Percentiles rank a stretch among this genome's conserved stretches.
Conservation (phyloP, 1,140 invertebrate species). For the Ceratosolen fusciceps region DNA sequence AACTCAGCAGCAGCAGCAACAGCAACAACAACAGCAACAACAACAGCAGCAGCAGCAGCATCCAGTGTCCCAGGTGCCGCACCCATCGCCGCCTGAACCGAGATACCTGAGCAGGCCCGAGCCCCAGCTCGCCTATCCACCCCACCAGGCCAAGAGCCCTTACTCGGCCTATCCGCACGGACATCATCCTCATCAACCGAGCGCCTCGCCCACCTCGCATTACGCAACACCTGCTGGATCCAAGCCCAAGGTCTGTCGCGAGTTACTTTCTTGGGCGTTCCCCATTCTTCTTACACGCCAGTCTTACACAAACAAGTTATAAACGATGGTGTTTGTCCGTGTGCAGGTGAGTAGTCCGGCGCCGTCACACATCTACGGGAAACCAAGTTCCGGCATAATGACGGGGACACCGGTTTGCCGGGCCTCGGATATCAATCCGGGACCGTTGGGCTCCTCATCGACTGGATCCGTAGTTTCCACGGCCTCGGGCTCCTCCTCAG, state of each 20-base stretch:
- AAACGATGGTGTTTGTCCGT: not conserved
- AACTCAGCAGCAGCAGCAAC: constrained; percentile 60
- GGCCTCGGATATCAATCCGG: constrained; percentile 58
- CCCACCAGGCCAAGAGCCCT: constrained; percentile 59
- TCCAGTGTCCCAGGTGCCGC: constrained; percentile 62
- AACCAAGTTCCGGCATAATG: constrained; percentile 77
- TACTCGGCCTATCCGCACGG: constrained; percentile 55
- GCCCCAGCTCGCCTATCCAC: constrained; percentile 64
- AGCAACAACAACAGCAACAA: constrained; percentile 67
- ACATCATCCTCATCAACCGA: constrained; percentile 38
- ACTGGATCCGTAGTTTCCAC: constrained; percentile 58
- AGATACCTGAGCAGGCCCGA: constrained; percentile 64
- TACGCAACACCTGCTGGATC: constrained; percentile 65
- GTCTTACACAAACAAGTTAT: no score
- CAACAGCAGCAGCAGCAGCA: constrained; percentile 58
- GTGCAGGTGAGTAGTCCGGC: constrained; percentile 79
- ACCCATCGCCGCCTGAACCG: constrained; percentile 73
- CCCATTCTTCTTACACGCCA: no score
- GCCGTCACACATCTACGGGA: constrained; percentile 84
- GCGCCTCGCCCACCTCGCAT: constrained; percentile 55
- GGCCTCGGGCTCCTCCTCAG: constrained; percentile 50
- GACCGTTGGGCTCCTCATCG: not conserved
- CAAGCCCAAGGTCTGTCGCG: constrained; percentile 64
- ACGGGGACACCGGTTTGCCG: constrained; percentile 76
- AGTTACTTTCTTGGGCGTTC: no score